These are phyloP conservation scores for Hemicentrotus pulcherrimus DNA, from an alignment of 35 echinoderm and acorn worm genomes.

Conservation along the genomic window DNA sequence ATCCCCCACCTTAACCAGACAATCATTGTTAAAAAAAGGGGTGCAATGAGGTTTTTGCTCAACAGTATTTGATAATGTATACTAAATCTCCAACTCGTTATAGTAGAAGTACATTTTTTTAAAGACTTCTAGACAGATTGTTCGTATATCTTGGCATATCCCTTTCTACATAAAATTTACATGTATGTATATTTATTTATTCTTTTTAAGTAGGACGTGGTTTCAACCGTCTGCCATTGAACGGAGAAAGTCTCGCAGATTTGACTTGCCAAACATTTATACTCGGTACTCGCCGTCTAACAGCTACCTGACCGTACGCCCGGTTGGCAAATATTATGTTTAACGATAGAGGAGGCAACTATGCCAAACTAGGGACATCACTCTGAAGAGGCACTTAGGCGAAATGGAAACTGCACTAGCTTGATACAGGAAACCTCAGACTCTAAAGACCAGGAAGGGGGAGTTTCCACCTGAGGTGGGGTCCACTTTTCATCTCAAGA, in stretches of 20 bases:
- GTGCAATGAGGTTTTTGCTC: background rate
- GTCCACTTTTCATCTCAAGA: background rate
- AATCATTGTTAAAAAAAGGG: background rate
- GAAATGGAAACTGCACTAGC: background rate
- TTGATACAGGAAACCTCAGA: background rate
- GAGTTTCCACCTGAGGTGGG: background rate
- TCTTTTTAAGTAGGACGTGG: too few species aligned
- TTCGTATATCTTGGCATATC: too few species aligned
- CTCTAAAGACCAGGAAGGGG: background rate
- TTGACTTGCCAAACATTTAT: background rate
- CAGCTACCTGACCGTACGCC: background rate
- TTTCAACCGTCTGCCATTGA: too few species aligned
- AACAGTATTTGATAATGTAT: too few species aligned
- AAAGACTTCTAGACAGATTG: too few species aligned
- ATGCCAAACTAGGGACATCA: background rate
- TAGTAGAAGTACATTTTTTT: too few species aligned
- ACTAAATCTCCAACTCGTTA: too few species aligned
- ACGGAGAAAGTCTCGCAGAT: too few species aligned
- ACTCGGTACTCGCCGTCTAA: too few species aligned
- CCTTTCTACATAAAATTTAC: too few species aligned
- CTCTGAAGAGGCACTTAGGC: background rate
- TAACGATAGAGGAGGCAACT: background rate
- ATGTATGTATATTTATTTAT: too few species aligned
- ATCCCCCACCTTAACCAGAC: background rate
- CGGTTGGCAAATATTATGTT: background rate